Evolutionary conservation across 2,113 vertebrate genomes (phyloP).

Genomic region (Larimichthys crocea): DNA sequence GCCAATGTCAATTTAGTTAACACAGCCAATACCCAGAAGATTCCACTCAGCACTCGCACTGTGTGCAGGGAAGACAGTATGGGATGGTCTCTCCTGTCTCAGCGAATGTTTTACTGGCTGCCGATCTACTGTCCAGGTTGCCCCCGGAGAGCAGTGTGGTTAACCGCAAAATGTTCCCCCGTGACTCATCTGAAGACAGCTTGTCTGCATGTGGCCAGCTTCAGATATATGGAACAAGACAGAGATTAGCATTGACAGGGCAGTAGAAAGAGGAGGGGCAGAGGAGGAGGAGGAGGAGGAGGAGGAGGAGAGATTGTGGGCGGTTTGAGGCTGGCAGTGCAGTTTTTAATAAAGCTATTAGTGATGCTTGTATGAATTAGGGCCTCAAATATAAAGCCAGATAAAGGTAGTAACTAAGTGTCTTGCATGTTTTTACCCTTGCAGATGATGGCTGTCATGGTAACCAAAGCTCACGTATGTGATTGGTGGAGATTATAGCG

Average conservation of each 20-base stretch:
- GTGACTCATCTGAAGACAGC: conserved; percentile 68
- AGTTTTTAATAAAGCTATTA: conserved; percentile 60
- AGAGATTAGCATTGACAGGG: conserved; percentile 68
- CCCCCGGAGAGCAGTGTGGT: conserved; percentile 64
- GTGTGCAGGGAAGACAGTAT: conserved; percentile 59
- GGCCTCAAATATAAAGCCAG: conserved; percentile 60
- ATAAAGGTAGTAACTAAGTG: conserved; percentile 12
- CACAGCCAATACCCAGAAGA: conserved; percentile 75
- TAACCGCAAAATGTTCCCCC: conserved; percentile 72
- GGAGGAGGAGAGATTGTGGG: conserved; percentile 50
- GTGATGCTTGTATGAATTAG: conserved; percentile 67
- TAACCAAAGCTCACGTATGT: conserved; percentile 42
- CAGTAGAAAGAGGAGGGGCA: neutral
- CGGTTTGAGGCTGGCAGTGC: conserved; percentile 47
- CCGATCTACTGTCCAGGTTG: conserved; percentile 66
- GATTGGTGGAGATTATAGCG: conserved; percentile 53
- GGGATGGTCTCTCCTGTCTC: conserved; percentile 47
- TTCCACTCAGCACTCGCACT: conserved; percentile 64
- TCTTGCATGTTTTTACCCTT: conserved; percentile 37
- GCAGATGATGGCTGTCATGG: conserved; percentile 61
- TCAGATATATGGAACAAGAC: conserved; percentile 67
- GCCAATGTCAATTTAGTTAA: conserved; percentile 80
- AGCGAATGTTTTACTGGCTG: conserved; percentile 67
- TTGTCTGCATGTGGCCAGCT: conserved; percentile 69
- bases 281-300: conserved; percentile 17